A percentile compares a stretch with the other conserved stretches of the same genome.
These are phyloP conservation scores for Myoxocephalus aenaeus DNA, from an alignment of 2,797 vertebrate species.

Conservation along the genomic window DNA sequence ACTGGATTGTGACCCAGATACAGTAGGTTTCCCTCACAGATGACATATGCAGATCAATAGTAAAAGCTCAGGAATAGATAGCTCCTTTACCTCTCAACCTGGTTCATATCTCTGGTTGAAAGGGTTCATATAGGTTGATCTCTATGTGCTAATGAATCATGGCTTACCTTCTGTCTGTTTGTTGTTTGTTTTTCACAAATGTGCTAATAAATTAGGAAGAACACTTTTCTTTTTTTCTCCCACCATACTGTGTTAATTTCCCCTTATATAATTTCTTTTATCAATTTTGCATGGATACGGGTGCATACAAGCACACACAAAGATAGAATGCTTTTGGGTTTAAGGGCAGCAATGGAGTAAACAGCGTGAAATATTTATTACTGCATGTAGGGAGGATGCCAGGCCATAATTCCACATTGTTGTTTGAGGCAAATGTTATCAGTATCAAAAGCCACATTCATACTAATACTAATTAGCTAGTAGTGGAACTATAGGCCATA, in stretches of 20 bases:
- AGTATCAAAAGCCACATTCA: constrained; percentile 21
- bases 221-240: neutral
- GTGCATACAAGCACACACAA: neutral
- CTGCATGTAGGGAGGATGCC: constrained; percentile 13
- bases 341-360: constrained; percentile 47
- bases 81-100: constrained; percentile 19
- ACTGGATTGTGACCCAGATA: constrained; percentile 62
- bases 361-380: constrained; percentile 62
- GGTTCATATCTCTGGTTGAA: constrained; percentile 27
- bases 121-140: constrained; percentile 21
- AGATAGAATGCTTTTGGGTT: constrained; percentile 27
- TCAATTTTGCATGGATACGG: constrained; percentile 27
- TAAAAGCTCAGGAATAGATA: constrained; percentile 43
- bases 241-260: constrained; percentile 18
- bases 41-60: constrained; percentile 54
- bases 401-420: constrained; percentile 19
- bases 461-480: neutral
- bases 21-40: constrained; percentile 32
- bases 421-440: constrained; percentile 15
- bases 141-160: constrained; percentile 19
- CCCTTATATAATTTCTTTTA: constrained; percentile 13
- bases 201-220: neutral
- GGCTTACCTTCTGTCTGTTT: neutral
- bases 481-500: neutral
- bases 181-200: neutral